Evolutionary conservation across 2,797 vertebrate species (phyloP).

Genomic region (Scarus forsteni): DNA sequence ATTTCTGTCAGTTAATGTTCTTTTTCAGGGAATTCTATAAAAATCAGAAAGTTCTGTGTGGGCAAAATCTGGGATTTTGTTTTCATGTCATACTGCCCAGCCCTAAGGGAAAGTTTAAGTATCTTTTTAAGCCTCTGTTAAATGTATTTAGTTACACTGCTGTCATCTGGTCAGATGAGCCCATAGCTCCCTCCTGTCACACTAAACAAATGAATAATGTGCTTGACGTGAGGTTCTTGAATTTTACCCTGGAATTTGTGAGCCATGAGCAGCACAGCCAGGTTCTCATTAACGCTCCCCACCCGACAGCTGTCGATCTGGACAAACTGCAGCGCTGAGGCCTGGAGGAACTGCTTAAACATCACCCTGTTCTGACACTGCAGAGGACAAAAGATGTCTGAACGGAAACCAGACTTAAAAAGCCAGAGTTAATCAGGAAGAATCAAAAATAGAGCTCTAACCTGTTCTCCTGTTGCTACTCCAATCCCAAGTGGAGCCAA

Average conservation of each 20-base stretch:
- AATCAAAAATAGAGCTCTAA: constrained; percentile 49
- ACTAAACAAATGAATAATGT: no score
- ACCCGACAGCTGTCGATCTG: constrained; percentile 92
- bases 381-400: constrained; percentile 17
- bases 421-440: neutral
- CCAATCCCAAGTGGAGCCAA: constrained; percentile 84
- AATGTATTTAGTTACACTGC: no score
- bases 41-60: no score
- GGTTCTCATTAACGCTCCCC: constrained; percentile 91
- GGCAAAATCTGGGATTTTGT: no score
- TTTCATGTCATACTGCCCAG: no score
- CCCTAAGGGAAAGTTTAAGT: no score
- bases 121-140: no score
- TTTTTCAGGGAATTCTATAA: no score
- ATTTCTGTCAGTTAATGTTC: no score
- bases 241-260: constrained; percentile 86
- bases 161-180: no score
- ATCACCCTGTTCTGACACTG: constrained; percentile 89
- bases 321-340: constrained; percentile 87
- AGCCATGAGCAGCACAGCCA: constrained; percentile 89
- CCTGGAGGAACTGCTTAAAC: constrained; percentile 92
- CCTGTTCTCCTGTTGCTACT: constrained; percentile 87
- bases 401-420: neutral
- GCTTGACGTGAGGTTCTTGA: no score
- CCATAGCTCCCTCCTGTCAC: no score